phyloP scores from a whole-genome alignment of 2,888 invertebrate genomes.

The Leptothorax acervorum region DNA sequence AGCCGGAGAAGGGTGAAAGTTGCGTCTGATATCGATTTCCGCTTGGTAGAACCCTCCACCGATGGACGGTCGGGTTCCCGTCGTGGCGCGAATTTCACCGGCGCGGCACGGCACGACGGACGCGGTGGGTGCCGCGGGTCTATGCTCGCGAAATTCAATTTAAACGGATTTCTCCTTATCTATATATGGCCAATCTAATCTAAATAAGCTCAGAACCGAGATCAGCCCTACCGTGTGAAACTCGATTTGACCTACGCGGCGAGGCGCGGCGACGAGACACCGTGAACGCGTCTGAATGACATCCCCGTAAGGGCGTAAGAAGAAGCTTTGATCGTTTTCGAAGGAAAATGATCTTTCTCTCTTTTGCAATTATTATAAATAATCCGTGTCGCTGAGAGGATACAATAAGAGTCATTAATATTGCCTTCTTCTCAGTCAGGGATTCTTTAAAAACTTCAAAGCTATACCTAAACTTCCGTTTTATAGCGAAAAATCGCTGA shows the following conservation, averaged over 20 bases:
- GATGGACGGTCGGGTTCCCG: conserved; percentile 14
- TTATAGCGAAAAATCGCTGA: not conserved
- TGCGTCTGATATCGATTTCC: conserved; percentile 77
- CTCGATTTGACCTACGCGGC: not conserved
- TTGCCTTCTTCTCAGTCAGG: not conserved
- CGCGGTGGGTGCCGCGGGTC: not conserved
- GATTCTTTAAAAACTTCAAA: not conserved
- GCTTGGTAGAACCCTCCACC: conserved; percentile 57
- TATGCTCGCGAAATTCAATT: conserved; percentile 40
- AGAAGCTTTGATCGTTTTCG: not conserved
- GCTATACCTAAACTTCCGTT: no score
- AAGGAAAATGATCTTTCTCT: not conserved
- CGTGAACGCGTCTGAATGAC: not conserved
- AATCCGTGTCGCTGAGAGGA: not conserved
- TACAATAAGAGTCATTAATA: not conserved
- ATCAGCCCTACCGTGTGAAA: not conserved
- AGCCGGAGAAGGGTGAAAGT: conserved; percentile 65
- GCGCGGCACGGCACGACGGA: not conserved
- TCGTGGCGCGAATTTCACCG: conserved; percentile 34
- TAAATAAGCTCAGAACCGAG: conserved; percentile 17
- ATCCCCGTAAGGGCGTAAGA: not conserved
- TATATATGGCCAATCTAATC: not conserved
- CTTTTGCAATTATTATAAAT: not conserved
- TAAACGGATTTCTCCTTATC: conserved; percentile 17
- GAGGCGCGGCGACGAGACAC: not conserved